Base-by-base conservation (phyloP, 2,888 invertebrate genomes). In the Lithophane socia region DNA sequence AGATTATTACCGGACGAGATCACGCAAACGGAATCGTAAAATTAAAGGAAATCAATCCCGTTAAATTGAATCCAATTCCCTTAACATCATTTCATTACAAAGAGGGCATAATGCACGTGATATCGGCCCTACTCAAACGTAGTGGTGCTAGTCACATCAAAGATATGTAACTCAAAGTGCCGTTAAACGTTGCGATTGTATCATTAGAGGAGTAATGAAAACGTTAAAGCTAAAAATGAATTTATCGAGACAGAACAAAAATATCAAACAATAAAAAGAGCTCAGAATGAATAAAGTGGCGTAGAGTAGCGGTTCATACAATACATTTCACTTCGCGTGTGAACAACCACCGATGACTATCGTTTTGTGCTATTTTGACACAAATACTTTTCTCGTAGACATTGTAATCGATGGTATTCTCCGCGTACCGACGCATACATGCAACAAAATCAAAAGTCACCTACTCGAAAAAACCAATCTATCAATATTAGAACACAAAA, bases 401-500 rank as follows among this genome's bases (percentile, higher is more conserved):
- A 94, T 93, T 93, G 91, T 93, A 94, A 94, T 94, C 92, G 91
- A 90, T 90, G 87, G 91, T 92, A 94, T 94, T 94, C 92, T 93
- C 88, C 86, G 86, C 84, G 88, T 87, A 89, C 89, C 88, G 87
- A 87, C 88, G 88, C 90, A 86, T 88, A 93, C 92, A 93, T 92
- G 92, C 93, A 95, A 93, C 92, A 92, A 93, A 94, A 93, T 93
- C 92, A 92, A 95, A 93, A 94, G 93, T 93, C 93, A 93, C 92
- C 92, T 93, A 94, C 95, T 95, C 92, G 92, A 96, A 95, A 95
- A 95, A 96, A 94, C 93, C 94, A 93, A 96, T 96, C 96, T 96
- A 96, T 96, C 96, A 96, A 96, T 96, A 96, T 96, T 96, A 96
- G 94, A 95, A 96, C 94, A 96, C 96, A 96, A 96, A 96, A 96